These are phyloP conservation scores for Perizoma affinitatum DNA, from an alignment of 2,888 invertebrate genomes.

Conservation along the genomic window DNA sequence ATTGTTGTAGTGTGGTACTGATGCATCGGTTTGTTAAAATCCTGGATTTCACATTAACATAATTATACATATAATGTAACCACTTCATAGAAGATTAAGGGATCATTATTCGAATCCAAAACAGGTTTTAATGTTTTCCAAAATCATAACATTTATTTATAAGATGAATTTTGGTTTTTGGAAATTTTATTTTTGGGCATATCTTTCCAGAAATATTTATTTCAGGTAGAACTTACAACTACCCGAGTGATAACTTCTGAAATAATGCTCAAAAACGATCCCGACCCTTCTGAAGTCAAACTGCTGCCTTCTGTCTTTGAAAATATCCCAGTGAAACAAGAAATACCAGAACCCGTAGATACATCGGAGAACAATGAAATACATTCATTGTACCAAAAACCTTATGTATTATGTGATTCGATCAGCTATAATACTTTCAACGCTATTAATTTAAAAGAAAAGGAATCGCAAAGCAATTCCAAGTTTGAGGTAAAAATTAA, in stretches of 20 bases:
- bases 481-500: neutral
- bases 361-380: neutral
- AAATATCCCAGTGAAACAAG: conserved; percentile 1
- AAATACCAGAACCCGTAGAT: neutral
- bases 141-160: too few species aligned
- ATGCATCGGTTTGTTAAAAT: too few species aligned
- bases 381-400: neutral
- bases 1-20: too few species aligned
- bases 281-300: neutral
- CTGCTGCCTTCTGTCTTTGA: neutral
- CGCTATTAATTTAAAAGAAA: neutral
- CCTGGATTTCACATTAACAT: too few species aligned
- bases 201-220: neutral
- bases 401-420: too few species aligned
- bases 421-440: neutral
- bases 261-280: conserved; percentile 7
- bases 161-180: too few species aligned
- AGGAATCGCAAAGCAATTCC: neutral
- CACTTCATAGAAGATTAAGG: too few species aligned
- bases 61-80: too few species aligned
- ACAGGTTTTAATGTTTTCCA: too few species aligned
- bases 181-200: neutral
- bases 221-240: conserved; percentile 1
- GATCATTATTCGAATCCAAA: too few species aligned
- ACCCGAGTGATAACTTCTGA: neutral